A percentile compares a stretch with the other conserved stretches of the same genome.
Evolutionary conservation across 2,113 vertebrate species (phyloP).

Genomic region (Rhinichthys klamathensis): DNA sequence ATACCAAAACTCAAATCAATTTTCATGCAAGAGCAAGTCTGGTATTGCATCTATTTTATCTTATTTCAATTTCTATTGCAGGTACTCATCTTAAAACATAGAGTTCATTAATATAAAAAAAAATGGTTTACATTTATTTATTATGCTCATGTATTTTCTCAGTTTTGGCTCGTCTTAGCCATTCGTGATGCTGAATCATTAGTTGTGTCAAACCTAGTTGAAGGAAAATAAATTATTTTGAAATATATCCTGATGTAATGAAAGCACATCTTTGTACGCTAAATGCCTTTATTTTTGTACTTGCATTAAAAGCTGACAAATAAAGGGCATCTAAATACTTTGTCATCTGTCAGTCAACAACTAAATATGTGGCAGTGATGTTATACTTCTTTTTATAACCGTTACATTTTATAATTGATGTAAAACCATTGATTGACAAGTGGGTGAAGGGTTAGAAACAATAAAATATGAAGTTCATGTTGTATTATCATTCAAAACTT

Average conservation of each 20-base stretch:
- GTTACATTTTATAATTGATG: neutral
- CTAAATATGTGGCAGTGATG: neutral
- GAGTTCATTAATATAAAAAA: neutral
- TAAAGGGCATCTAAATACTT: neutral
- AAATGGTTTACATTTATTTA: constrained; percentile 23
- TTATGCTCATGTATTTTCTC: neutral
- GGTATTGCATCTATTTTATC: neutral
- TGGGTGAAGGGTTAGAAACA: constrained; percentile 8
- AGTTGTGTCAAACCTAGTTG: constrained; percentile 19
- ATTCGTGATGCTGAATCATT: constrained; percentile 11
- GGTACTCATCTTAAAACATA: neutral
- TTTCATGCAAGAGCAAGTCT: neutral
- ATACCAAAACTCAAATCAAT: neutral
- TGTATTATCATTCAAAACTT: neutral
- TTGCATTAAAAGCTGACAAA: neutral
- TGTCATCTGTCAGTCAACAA: constrained; percentile 2
- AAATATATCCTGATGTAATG: neutral
- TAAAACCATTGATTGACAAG: neutral
- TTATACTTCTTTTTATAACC: neutral
- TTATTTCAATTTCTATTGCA: neutral
- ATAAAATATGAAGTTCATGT: neutral
- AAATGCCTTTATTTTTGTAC: constrained; percentile 45
- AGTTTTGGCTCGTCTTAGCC: neutral
- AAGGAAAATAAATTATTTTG: constrained; percentile 22
- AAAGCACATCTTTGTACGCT: constrained; percentile 2